Percentiles rank a stretch among this genome's conserved stretches.
Evolutionary conservation across 2,888 invertebrate genomes (phyloP).

Genomic region (Timandra comae): DNA sequence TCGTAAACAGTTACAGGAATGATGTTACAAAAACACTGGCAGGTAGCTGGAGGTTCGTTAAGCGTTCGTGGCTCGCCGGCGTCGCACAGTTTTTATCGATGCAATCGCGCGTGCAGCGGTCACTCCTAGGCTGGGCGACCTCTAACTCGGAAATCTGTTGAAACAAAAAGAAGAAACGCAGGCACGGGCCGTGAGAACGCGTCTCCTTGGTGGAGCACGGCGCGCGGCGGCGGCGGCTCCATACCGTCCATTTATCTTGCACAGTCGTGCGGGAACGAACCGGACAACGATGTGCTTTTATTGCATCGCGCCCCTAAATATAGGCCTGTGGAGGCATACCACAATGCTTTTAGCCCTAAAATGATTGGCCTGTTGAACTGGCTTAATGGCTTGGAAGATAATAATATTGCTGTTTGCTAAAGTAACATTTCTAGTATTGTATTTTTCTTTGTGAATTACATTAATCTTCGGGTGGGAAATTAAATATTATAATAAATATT

Average conservation of each 20-base stretch:
- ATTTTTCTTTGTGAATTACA: too few species aligned
- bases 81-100: conserved; percentile 59
- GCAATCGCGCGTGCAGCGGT: conserved; percentile 63
- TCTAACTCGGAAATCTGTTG: conserved; percentile 69
- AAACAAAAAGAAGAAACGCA: conserved; percentile 66
- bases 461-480: too few species aligned
- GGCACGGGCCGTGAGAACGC: conserved; percentile 75
- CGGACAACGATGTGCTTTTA: conserved; percentile 70
- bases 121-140: conserved; percentile 65
- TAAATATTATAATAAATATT: too few species aligned
- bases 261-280: conserved; percentile 73
- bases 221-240: conserved; percentile 27
- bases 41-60: conserved; percentile 53
- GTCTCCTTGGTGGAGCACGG: conserved; percentile 43
- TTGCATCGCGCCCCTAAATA: conserved; percentile 73
- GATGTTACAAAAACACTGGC: conserved; percentile 36
- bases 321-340: conserved; percentile 59
- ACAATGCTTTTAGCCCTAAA: conserved; percentile 58
- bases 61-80: conserved; percentile 36
- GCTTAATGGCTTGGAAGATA: conserved; percentile 33
- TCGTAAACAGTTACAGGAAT: conserved; percentile 31
- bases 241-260: conserved; percentile 71
- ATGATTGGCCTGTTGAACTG: conserved; percentile 47
- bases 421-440: too few species aligned
- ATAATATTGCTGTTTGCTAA: conserved; percentile 13